These are phyloP conservation scores for Lucinisca nassula DNA, from an alignment of 2,888 invertebrate species.

Conservation along the genomic window DNA sequence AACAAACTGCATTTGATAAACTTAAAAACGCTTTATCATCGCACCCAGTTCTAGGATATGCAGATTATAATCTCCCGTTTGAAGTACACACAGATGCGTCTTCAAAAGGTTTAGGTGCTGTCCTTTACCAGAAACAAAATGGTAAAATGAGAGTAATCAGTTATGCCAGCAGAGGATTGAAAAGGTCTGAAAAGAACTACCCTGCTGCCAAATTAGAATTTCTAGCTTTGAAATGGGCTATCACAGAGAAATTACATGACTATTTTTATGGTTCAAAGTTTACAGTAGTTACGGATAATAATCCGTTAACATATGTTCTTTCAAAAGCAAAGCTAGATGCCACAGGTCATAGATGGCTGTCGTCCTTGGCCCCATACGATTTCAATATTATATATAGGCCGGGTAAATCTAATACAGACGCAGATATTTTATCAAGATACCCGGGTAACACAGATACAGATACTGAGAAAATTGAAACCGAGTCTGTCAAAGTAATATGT, in stretches of 20 bases:
- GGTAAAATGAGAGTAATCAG: conserved; percentile 25
- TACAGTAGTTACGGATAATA: conserved; percentile 6
- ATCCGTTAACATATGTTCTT: conserved; percentile 1
- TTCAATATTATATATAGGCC: conserved; percentile 8
- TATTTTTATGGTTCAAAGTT: conserved; percentile 7
- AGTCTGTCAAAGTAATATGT: not conserved
- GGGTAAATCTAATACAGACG: not conserved
- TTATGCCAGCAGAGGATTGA: conserved; percentile 44
- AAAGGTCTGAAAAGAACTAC: conserved; percentile 46
- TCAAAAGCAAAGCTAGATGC: conserved; percentile 10
- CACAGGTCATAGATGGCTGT: conserved; percentile 3
- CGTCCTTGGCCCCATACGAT: not conserved
- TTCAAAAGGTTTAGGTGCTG: conserved; percentile 38
- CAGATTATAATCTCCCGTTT: conserved; percentile 48
- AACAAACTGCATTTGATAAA: conserved; percentile 31
- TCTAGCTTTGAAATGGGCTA: conserved; percentile 54
- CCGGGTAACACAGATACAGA: not conserved
- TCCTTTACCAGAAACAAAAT: conserved; percentile 46
- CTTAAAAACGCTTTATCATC: conserved; percentile 39
- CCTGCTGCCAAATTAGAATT: conserved; percentile 59
- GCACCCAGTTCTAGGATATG: conserved; percentile 50
- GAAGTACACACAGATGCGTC: conserved; percentile 57
- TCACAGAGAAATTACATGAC: conserved; percentile 47
- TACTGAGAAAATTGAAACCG: not conserved
- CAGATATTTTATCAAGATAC: not conserved